Evolutionary conservation across 2,113 vertebrate genomes (phyloP), one percentile per base, ranked within the genome.

Genomic region (Lepus europaeus): DNA sequence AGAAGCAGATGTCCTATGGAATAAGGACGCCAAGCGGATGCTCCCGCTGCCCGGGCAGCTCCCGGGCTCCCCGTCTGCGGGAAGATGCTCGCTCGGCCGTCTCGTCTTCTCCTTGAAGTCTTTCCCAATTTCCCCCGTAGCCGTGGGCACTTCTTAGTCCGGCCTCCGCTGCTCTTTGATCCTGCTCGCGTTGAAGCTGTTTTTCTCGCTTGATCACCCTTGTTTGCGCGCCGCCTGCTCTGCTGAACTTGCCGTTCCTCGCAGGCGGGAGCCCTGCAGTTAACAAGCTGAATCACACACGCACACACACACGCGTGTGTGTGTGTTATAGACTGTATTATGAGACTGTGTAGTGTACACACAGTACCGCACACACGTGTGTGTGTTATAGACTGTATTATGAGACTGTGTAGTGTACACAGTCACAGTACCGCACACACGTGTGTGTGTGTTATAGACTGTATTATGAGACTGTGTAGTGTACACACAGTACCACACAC

Each of bases 211-310:
- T 29, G 33, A 86, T 86, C 70, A 16, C 89, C 92, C 95, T 95
- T 88, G 85, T 94, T 94, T 97, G 82, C 79, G 72, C 23, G 87
- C 87, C 77, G 59, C 91, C 82, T 96, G 95, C 66, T 93, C 78
- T 85, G 63, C 74, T 80, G 64, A 97, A 94, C 53, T 95, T 89
- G 69, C 73, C 82, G 39, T 94, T 93, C 86, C 93, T 93, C 68
- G 14, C 86, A 86, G 90, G 85, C 31, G 82, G 72, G 70, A 90
- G 56, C 6, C n/a, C 69, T 56, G 31, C 70, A 72, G 78, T 86
- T 86, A 94, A 86, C 76, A 79, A 95, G 85, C 69, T 70, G 81
- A 25, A 66, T 20, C 29, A 53, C 5, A 45, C 23, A 89, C 20
- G 39, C 14, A 73, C 27, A 39, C 39, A 36, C 17, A 45, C 8